phyloP scores from a whole-genome alignment of 2,113 vertebrate species.

The Chaetops frenatus region DNA sequence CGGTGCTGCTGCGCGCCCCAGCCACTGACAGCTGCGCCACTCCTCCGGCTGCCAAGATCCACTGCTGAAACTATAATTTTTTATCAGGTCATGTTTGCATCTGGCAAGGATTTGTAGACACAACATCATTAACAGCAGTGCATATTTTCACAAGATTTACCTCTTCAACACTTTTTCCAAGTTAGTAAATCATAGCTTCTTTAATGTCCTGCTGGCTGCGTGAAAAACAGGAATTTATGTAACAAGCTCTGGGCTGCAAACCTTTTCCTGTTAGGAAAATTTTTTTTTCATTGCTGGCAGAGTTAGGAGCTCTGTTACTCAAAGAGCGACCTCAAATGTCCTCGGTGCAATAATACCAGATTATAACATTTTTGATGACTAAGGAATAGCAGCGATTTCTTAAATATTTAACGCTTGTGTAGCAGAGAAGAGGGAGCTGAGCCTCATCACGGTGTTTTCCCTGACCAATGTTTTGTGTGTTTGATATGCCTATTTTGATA shows the following conservation, averaged over 20 bases:
- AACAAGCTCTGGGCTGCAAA: conserved; percentile 71
- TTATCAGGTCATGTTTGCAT: conserved; percentile 32
- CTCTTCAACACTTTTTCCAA: conserved; percentile 58
- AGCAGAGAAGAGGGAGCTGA: neutral
- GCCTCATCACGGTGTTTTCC: neutral
- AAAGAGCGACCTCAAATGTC: conserved; percentile 78
- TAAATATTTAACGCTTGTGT: conserved; percentile 54
- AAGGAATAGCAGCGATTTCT: conserved; percentile 52
- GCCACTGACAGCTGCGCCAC: neutral
- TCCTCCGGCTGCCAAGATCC: neutral
- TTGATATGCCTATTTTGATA: conserved; percentile 29
- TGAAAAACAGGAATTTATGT: conserved; percentile 84
- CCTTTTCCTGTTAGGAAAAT: conserved; percentile 78
- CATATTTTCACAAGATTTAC: conserved; percentile 64
- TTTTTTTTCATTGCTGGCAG: conserved; percentile 73
- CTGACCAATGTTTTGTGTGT: neutral
- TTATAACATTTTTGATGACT: conserved; percentile 73
- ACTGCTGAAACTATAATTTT: neutral
- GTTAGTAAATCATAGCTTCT: conserved; percentile 69
- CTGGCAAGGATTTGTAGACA: conserved; percentile 56
- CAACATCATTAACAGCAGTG: conserved; percentile 51
- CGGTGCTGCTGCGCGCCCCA: accelerated
- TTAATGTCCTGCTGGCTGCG: conserved; percentile 66
- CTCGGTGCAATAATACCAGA: conserved; percentile 69
- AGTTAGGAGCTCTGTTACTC: conserved; percentile 68